phyloP scores from a whole-genome alignment of 2,113 vertebrate species.

The Neolamprologus modestus region DNA sequence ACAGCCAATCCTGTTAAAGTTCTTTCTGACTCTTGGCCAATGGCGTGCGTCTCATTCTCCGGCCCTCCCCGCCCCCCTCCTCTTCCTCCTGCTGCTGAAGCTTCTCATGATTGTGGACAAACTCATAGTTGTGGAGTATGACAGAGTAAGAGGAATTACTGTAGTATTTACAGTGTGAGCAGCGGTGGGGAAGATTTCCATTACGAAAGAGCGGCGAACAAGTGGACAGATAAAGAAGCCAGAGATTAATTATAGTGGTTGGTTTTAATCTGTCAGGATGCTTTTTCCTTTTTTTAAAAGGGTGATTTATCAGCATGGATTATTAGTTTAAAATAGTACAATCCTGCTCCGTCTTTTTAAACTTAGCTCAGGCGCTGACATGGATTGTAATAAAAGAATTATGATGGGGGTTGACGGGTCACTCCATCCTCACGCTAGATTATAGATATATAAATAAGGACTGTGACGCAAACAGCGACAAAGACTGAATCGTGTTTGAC shows the following conservation, averaged over 20 bases:
- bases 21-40: conserved; percentile 58
- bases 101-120: conserved; percentile 47
- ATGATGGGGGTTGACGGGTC: background rate
- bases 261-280: background rate
- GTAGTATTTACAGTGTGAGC: conserved; percentile 4
- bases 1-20: conserved; percentile 54
- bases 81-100: conserved; percentile 3
- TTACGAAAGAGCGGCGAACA: background rate
- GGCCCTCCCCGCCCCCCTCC: background rate
- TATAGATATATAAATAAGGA: background rate
- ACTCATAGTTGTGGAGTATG: background rate
- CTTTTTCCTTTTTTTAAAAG: background rate
- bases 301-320: background rate
- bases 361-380: background rate
- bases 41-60: background rate
- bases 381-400: background rate
- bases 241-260: background rate
- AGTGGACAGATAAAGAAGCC: background rate
- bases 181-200: conserved; percentile 3
- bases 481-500: background rate
- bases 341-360: background rate
- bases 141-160: background rate
- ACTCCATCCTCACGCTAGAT: background rate
- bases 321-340: background rate
- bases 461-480: background rate